phyloP scores from a whole-genome alignment of 2,797 vertebrate genomes.

The Tolypeutes matacus region DNA sequence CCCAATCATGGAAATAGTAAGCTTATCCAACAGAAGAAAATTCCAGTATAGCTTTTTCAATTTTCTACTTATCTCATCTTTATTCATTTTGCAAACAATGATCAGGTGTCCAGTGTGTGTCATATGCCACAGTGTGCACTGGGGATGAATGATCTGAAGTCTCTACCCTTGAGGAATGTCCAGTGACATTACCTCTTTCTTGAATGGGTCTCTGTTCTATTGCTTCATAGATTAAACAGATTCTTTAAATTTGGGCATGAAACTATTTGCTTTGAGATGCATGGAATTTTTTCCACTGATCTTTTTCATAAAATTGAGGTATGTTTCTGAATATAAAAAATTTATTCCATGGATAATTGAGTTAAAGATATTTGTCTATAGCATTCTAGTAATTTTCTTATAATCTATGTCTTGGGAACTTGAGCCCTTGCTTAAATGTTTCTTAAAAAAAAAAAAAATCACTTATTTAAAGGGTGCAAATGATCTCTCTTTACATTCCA shows the following conservation, averaged over 20 bases:
- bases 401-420: background rate
- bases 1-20: background rate
- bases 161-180: background rate
- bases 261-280: background rate
- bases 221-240: background rate
- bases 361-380: background rate
- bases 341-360: background rate
- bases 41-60: background rate
- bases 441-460: background rate
- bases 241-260: background rate
- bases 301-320: background rate
- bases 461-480: background rate
- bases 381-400: slow-evolving; percentile 11
- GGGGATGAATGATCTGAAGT: background rate
- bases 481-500: background rate
- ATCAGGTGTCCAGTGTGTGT: background rate
- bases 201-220: background rate
- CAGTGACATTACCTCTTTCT: background rate
- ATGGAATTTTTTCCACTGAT: background rate
- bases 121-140: background rate
- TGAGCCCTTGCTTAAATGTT: slow-evolving; percentile 4
- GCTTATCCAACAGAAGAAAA: background rate
- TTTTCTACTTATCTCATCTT: background rate
- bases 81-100: background rate
- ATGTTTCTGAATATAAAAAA: slow-evolving; percentile 17